Evolutionary conservation across 2,113 vertebrate genomes (phyloP), one percentile per base, ranked within the genome.

Genomic region (Bombycilla garrulus): DNA sequence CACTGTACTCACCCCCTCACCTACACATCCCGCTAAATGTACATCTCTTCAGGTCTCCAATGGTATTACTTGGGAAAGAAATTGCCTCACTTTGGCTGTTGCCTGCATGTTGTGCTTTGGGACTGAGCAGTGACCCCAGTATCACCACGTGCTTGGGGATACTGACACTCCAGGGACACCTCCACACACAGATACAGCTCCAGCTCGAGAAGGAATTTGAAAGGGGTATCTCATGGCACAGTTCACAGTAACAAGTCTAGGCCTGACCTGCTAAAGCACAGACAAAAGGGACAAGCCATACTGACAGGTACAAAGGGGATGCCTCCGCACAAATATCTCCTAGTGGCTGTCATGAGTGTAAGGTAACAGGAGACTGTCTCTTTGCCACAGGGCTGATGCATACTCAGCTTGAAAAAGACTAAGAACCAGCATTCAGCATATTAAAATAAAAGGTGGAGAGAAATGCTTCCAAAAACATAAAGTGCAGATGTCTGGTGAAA

Each of bases 391-490:
- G 38, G 18, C 21, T 78, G 64, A 78, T 29, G 26, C n/a, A 53
- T 13, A 15, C 14, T 51, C 60, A 61, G 15, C 15, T 77, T 57
- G 20, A 79, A 47, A 83, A 93, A 78, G 47, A 85, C 0, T 8
- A 56, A 86, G 42, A 89, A 53, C 1, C 4, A 54, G 53, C 12
- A 83, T 25, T 53, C 47, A 53, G 29, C 44, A 66, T 23, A 18
- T 35, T 25, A 72, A 58, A 35, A 15, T 31, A 21, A 91, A 79
- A 92, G 31, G 23, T 29, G 11, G 31, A 60, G 44, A 96, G 50
- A 92, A 92, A 93, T 38, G 11, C 23, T 58, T 78, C 36, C 44
- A 76, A 92, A 96, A 91, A 11, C 67, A 58, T 31, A 78, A 62
- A 72, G 56, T 56, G 62, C 53, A 90, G 64, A 81, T n/a, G 65